A percentile compares a stretch with the other conserved stretches of the same genome.
Evolutionary conservation across 1,140 invertebrate species (phyloP).

Genomic region (Pseudomyrmex concolor): DNA sequence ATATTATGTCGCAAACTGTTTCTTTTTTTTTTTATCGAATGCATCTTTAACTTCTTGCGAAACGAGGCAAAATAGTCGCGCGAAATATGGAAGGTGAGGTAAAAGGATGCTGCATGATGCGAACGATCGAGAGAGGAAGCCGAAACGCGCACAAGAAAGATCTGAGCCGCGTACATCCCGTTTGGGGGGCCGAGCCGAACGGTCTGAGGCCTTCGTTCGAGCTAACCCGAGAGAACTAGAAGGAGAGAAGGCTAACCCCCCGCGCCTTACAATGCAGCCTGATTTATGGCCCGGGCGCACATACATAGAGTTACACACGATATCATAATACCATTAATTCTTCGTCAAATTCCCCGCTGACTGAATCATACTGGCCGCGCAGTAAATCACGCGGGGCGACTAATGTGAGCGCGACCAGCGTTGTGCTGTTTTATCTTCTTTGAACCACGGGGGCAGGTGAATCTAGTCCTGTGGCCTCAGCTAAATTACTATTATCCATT

Average conservation of each 20-base stretch:
- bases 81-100: conserved; percentile 62
- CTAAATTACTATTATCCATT: conserved; percentile 67
- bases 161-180: conserved; percentile 69
- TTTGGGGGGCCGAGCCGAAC: conserved; percentile 76
- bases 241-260: conserved; percentile 75
- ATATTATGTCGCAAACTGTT: not conserved
- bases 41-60: conserved; percentile 1
- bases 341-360: conserved; percentile 86
- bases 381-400: conserved; percentile 84
- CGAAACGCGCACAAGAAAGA: conserved; percentile 68
- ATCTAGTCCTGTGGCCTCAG: conserved; percentile 68
- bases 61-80: not conserved
- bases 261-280: conserved; percentile 83
- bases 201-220: conserved; percentile 69
- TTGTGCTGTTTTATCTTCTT: conserved; percentile 80
- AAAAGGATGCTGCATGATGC: conserved; percentile 69
- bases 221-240: conserved; percentile 62
- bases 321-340: conserved; percentile 86
- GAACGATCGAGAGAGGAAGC: conserved; percentile 66
- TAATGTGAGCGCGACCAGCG: conserved; percentile 82
- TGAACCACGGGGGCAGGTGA: conserved; percentile 82
- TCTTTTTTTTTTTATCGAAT: too few species aligned
- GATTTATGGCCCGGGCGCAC: conserved; percentile 84
- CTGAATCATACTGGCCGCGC: conserved; percentile 84
- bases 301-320: conserved; percentile 85